phyloP scores from a whole-genome alignment of 2,113 vertebrate genomes.

The Pandion haliaetus region DNA sequence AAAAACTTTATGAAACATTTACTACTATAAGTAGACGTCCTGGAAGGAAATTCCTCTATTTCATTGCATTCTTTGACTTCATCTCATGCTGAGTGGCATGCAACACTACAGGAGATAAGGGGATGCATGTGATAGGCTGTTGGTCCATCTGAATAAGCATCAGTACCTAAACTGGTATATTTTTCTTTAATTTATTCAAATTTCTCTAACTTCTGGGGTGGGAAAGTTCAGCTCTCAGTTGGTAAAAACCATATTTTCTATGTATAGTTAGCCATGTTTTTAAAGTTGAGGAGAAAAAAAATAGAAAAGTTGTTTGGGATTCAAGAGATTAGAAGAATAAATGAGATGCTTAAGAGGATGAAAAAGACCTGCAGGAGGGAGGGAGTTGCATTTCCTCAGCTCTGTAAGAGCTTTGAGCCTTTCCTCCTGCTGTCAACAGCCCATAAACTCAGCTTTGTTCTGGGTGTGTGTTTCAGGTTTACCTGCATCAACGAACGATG shows the following conservation, averaged over 20 bases:
- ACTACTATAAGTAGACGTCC: not conserved
- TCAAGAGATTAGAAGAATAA: not conserved
- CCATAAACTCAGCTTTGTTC: not conserved
- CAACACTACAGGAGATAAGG: not conserved
- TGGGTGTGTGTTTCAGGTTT: not conserved
- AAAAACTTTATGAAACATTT: not conserved
- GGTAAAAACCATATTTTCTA: rapidly evolving
- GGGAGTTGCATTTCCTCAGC: not conserved
- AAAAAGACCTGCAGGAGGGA: not conserved
- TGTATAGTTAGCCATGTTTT: rapidly evolving
- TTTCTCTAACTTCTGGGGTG: not conserved
- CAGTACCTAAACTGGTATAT: not conserved
- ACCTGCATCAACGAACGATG: not conserved
- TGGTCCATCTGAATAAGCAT: not conserved
- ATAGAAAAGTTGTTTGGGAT: not conserved
- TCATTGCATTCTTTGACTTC: not conserved
- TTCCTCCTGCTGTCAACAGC: not conserved
- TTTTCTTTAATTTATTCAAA: not conserved
- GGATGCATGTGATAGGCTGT: not conserved
- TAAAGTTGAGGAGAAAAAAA: not conserved
- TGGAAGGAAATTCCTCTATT: not conserved
- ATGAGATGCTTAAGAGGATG: not conserved
- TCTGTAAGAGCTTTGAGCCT: not conserved
- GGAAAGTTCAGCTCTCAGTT: not conserved
- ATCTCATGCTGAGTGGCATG: rapidly evolving